These are phyloP conservation scores for Lycophotia porphyrea DNA, from an alignment of 2,888 invertebrate genomes.

Conservation along the genomic window DNA sequence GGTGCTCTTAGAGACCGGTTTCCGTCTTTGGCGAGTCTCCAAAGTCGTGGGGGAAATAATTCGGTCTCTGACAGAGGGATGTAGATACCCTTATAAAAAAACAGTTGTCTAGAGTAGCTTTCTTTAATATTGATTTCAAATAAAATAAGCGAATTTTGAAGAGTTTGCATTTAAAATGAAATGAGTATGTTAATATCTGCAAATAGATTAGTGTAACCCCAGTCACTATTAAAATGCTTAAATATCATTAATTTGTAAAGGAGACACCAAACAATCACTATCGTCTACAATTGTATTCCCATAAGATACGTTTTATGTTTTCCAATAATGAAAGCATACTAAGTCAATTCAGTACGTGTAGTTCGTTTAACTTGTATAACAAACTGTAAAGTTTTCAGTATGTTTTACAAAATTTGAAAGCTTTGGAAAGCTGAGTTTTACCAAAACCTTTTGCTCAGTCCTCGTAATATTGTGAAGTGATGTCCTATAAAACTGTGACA, in stretches of 20 bases:
- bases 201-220: background rate
- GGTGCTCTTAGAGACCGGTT: slow-evolving; percentile 50
- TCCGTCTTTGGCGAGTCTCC: slow-evolving; percentile 38
- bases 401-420: background rate
- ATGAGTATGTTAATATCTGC: background rate
- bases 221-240: background rate
- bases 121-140: background rate
- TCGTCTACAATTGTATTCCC: background rate
- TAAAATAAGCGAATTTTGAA: background rate
- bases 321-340: background rate
- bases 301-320: background rate
- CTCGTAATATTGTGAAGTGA: slow-evolving; percentile 31
- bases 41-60: slow-evolving; percentile 21
- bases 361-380: slow-evolving; percentile 2
- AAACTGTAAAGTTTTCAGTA: slow-evolving; percentile 8
- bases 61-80: background rate
- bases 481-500: background rate
- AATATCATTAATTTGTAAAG: background rate
- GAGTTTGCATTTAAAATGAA: background rate
- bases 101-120: slow-evolving; percentile 23
- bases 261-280: background rate
- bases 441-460: slow-evolving; percentile 1
- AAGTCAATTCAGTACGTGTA: slow-evolving; percentile 4
- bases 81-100: slow-evolving; percentile 21
- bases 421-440: background rate